Base-by-base conservation (phyloP, 30 jellyfish, hydroid and myxozoan genomes). In the Aurelia coerulea region DNA sequence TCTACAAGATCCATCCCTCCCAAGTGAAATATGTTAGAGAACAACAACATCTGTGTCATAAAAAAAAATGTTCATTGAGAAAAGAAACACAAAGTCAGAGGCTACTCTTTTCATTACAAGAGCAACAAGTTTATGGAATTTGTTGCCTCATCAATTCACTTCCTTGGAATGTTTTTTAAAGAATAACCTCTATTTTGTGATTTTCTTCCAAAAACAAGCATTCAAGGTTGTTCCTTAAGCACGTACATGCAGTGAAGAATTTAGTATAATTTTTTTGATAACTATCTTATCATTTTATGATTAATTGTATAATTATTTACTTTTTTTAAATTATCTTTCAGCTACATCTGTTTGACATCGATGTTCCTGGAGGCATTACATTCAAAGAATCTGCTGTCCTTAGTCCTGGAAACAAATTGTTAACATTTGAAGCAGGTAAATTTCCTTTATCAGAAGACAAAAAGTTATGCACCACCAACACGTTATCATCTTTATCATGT, bases 281-380 rank as follows among this genome's bases (percentile, higher is more conserved):
- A 7, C 8, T 46, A 5, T 46, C 2, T 46, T 6, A 7, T 5
- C 2, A 9, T 6, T 4, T 5, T 5, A 37, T 37, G 49, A 37
- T 37, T 46, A 6, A 46, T 46, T 46, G 14, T 7, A 46, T 46
- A 46, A 46, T 7, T 14, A 46, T 46, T 4, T 46, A 9, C 14
- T 46, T 9, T 46, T 9, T 46, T 4, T 1, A 46, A 46, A 46
- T 46, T 46, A 4, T 46, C 37, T 62, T 74, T 34, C 35, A 94
- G 99, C 86, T 89, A 62, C 99, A 94, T 74, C 78, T 94, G 74
- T 94, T 94, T 89, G 99, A 94, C 88, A 86, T 94, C 79, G 97
- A 94, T 73, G 90, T 94, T 18, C 99, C 99, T 68, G 99, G 97
- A 4, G 91, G 91, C 39, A 94, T 94, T 46, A 90, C 79, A 63